Evolutionary conservation across 37 sponge, comb jelly and placozoan species (phyloP), one percentile per base, ranked within the genome.

Genomic region (Haliclona indistincta): DNA sequence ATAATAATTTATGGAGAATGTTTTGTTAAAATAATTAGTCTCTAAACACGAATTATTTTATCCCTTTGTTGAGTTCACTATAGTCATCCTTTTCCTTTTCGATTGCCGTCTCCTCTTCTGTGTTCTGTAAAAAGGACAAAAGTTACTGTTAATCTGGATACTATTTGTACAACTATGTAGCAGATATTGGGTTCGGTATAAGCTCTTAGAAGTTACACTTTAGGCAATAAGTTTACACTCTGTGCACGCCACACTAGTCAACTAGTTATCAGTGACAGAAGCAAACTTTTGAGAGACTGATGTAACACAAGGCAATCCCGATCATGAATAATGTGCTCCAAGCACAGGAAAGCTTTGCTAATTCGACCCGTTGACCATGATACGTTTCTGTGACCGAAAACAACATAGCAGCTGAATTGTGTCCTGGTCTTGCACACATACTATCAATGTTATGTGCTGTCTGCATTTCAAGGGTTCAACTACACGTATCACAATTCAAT

Each of bases 61-160:
- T n/a, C n/a, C n/a, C n/a, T 52, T 53, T 53, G 54, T 43, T 67
- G 41, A 40, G 40, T 2, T 2, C 20, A 8, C 5, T 25, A 39
- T 1, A 13, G 2, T 81, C 71, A 90, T 43, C 91, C 91, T 82
- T 81, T 90, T 73, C 81, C 81, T 74, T 81, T 84, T 38, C 66
- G 76, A 74, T 90, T 90, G 4, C 91, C 91, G 47, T 78, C 74
- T 19, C 91, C 91, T 67, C 82, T 63, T 65, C 85, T 81, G 63
- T 90, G 58, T n/a, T 81, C 91, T 90, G 81, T 55, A 55, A 3
- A 25, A 19, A 44, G 38, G 10, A 34, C 2, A 34, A 17, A 26
- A 15, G 26, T 29, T 13, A 49, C 6, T 5, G 65, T 38, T 2
- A 43, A 2, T 33, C 3, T 49, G 37, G 0, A 15, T 22, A 52